These are phyloP conservation scores for Sesia bembeciformis DNA, from an alignment of 2,888 invertebrate species.

Conservation along the genomic window DNA sequence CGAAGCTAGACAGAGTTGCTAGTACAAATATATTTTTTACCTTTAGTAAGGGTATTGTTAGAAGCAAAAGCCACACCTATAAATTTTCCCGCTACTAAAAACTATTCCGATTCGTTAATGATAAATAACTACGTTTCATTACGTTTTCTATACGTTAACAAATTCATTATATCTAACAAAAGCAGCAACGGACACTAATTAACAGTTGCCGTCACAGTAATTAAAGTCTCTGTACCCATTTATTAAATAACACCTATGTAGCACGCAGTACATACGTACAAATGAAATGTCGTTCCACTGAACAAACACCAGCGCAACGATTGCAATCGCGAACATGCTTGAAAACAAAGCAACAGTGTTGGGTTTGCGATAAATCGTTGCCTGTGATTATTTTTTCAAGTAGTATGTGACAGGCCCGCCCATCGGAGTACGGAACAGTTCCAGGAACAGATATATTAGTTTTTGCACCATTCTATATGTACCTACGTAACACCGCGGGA, in stretches of 20 bases:
- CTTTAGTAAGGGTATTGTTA: too few species aligned
- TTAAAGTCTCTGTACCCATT: neutral
- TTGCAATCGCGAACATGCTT: neutral
- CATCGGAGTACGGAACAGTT: conserved; percentile 7
- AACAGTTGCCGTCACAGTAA: neutral
- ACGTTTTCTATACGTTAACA: too few species aligned
- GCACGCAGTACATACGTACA: neutral
- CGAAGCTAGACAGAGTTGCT: too few species aligned
- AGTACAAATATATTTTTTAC: too few species aligned
- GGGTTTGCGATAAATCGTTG: neutral
- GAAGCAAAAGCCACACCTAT: too few species aligned
- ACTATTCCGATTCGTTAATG: too few species aligned
- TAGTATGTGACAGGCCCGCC: conserved; percentile 9
- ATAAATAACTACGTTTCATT: too few species aligned
- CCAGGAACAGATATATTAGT: conserved; percentile 11
- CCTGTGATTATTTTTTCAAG: neutral
- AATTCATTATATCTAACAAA: too few species aligned
- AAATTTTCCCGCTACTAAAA: too few species aligned
- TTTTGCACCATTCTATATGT: conserved; percentile 6
- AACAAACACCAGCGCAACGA: neutral
- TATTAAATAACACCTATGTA: neutral
- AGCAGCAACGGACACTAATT: too few species aligned
- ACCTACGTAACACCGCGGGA: neutral
- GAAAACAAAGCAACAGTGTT: neutral
- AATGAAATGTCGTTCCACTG: neutral